Evolutionary conservation across 1,140 invertebrate genomes (phyloP).

Genomic region (Drosophila tani): DNA sequence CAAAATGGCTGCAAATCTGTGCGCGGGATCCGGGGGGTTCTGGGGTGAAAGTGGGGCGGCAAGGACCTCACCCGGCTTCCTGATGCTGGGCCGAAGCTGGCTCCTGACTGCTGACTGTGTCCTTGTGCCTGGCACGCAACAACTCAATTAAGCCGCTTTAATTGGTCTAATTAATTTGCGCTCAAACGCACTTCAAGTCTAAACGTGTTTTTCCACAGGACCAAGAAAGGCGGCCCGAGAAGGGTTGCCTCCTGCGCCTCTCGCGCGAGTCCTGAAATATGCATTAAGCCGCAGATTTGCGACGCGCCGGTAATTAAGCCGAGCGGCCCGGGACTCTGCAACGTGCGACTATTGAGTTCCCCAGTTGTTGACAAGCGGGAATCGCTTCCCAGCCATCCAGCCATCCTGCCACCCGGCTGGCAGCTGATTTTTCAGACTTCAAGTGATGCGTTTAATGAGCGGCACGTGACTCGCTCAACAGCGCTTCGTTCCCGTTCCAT

Average conservation of each 20-base stretch:
- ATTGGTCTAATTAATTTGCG: conserved; percentile 85
- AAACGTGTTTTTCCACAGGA: conserved; percentile 74
- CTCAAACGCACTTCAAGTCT: conserved; percentile 81
- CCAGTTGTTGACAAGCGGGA: conserved; percentile 44
- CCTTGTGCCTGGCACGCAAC: conserved; percentile 72
- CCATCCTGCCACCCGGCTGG: not conserved
- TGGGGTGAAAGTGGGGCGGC: not conserved
- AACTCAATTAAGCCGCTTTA: conserved; percentile 84
- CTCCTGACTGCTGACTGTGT: conserved; percentile 54
- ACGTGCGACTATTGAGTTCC: conserved; percentile 40
- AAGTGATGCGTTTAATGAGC: conserved; percentile 84
- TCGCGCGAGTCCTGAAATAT: conserved; percentile 62
- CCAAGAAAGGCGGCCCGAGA: conserved; percentile 44
- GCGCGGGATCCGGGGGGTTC: conserved; percentile 24
- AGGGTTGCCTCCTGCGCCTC: conserved; percentile 52
- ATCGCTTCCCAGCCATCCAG: conserved; percentile 13
- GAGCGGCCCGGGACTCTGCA: conserved; percentile 29
- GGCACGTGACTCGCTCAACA: conserved; percentile 63
- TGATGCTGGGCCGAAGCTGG: conserved; percentile 19
- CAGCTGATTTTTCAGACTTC: conserved; percentile 75
- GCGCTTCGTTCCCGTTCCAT: not conserved
- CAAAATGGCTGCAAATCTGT: conserved; percentile 52
- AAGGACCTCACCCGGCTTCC: conserved; percentile 6
- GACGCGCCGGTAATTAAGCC: conserved; percentile 73
- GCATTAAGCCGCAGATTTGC: conserved; percentile 77